Conservation (phyloP, 2,888 invertebrate species). For the Eupeodes luniger region DNA sequence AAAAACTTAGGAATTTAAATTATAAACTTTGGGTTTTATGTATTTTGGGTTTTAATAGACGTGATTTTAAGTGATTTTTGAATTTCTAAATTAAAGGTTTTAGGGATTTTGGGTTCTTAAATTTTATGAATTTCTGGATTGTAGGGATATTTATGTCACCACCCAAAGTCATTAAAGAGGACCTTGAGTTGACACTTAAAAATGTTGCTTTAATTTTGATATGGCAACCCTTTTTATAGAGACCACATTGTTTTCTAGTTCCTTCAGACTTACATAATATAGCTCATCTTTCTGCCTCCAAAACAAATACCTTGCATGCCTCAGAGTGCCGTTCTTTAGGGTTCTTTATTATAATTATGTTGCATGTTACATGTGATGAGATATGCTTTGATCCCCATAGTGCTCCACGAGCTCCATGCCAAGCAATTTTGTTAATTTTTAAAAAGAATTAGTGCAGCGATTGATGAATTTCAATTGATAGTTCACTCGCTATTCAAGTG, state of each 20-base stretch:
- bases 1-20: too few relatives aligned
- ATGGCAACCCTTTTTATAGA: not conserved
- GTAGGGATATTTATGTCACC: too few relatives aligned
- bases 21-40: too few relatives aligned
- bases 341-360: conserved; percentile 47
- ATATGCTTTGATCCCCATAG: conserved; percentile 21
- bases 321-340: conserved; percentile 2
- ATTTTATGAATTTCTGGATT: too few relatives aligned
- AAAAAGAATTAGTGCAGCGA: conserved; percentile 72
- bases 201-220: too few relatives aligned
- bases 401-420: conserved; percentile 20
- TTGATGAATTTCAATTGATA: conserved; percentile 76
- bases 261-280: not conserved
- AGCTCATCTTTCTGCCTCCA: conserved; percentile 52
- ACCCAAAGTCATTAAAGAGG: too few relatives aligned
- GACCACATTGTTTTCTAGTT: conserved; percentile 17
- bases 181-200: too few relatives aligned
- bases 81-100: too few relatives aligned
- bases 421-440: conserved; percentile 52
- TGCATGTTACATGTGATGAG: conserved; percentile 72
- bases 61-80: too few relatives aligned
- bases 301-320: not conserved
- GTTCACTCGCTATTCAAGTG: conserved; percentile 63
- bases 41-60: too few relatives aligned
- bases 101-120: too few relatives aligned